Evolutionary conservation across 1,140 invertebrate genomes (phyloP), one percentile per base, ranked within the genome.

Genomic region (Drosophila biarmipes): DNA sequence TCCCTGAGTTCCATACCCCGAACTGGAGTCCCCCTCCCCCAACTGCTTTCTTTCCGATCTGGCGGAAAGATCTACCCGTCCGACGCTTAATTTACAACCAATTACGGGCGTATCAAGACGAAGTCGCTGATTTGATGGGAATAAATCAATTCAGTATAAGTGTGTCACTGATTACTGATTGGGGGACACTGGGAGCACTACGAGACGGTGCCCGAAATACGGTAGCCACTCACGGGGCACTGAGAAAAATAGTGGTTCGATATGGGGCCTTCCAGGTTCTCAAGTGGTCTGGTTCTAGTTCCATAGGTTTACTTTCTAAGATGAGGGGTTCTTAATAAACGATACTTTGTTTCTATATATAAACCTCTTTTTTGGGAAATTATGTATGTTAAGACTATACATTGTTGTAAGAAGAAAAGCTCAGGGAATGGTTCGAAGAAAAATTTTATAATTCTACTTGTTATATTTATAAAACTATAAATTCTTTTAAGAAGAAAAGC

Each of bases 81-180:
- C 10, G 17, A 31, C 17, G 45, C 17, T 75, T 89, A 85, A 89
- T 91, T 91, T 91, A 91, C 82, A 91, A 90, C 76, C 86, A 91
- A 87, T 84, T 91, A 91, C 85, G 85, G 90, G 62, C 78, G 49
- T 69, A 69, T 56, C 66, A 73, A 86, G 46, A 78, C 69, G 48
- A 63, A 78, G 66, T 90, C 90, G 81, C 73, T 85, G 79, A 77
- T 90, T 91, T 91, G 61, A 79, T 78, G 54, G 54, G 73, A 91
- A 84, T 91, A 91, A 91, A 91, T 91, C 90, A 91, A 85, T 90
- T 89, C 78, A 81, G 69, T 79, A 87, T 80, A 78, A 80, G 79
- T 86, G 62, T 91, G 81, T 91, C 90, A 80, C 81, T 87, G 90
- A 91, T 90, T 91, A 82, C 62, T 42, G 37, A 62, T 73, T 57